Evolutionary conservation across 2,113 vertebrate genomes (phyloP).

Genomic region (Halichoeres trimaculatus): DNA sequence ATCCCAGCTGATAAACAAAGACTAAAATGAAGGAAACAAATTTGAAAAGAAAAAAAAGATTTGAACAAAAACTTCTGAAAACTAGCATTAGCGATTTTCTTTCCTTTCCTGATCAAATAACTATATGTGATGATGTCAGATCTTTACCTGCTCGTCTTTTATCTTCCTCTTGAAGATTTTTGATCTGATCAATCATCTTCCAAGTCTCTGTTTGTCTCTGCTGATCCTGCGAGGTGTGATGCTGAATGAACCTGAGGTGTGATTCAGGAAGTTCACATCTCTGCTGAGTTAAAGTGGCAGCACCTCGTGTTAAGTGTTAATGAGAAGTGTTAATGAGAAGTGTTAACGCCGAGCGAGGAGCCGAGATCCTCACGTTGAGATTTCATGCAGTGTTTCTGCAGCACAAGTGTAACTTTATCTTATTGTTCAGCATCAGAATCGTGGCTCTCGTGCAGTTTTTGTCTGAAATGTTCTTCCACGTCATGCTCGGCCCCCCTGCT

Average conservation of each 20-base stretch:
- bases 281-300: neutral
- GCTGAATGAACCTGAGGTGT: neutral
- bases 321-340: neutral
- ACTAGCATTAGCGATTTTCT: too few species aligned
- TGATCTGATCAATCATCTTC: too few species aligned
- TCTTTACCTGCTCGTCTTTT: too few species aligned
- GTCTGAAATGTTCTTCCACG: neutral
- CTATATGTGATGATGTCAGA: too few species aligned
- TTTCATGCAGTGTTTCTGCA: neutral
- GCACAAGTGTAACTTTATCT: neutral
- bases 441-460: neutral
- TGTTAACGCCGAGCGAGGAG: neutral
- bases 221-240: neutral
- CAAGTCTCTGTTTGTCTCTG: too few species aligned
- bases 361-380: too few species aligned
- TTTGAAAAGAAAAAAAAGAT: too few species aligned
- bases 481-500: neutral
- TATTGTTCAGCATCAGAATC: neutral
- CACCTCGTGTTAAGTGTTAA: conserved; percentile 5
- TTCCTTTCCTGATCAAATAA: too few species aligned
- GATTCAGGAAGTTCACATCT: neutral
- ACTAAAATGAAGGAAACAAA: too few species aligned
- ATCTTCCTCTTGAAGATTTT: too few species aligned
- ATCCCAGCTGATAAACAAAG: too few species aligned
- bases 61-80: too few species aligned